A percentile compares a stretch with the other conserved stretches of the same genome.
Conservation (phyloP, 2,113 vertebrate genomes). For the Sceloporus tristichus region DNA sequence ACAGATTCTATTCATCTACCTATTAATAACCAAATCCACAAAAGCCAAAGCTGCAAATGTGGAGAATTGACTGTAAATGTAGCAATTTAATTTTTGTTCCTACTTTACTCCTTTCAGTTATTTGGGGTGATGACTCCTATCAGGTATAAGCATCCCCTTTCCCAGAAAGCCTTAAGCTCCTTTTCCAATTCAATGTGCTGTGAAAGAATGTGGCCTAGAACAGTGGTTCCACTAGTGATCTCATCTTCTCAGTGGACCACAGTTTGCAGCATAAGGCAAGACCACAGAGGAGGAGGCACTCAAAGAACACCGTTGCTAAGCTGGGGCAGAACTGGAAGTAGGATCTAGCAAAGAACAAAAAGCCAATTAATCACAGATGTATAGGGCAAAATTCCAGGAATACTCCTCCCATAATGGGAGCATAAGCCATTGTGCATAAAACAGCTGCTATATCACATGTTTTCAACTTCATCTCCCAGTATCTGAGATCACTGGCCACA, state of each 20-base stretch:
- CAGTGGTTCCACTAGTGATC: conserved; percentile 18
- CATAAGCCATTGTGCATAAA: background rate
- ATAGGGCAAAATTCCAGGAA: background rate
- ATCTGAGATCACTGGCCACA: too few relatives aligned
- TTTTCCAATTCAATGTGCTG: conserved; percentile 34
- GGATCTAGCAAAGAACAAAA: background rate
- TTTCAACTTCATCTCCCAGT: too few relatives aligned
- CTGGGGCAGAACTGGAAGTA: background rate
- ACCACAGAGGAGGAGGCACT: background rate
- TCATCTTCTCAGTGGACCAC: background rate
- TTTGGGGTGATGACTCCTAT: conserved; percentile 65
- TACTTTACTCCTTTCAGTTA: conserved; percentile 62
- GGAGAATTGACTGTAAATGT: conserved; percentile 33
- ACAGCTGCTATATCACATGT: background rate
- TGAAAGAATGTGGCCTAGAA: conserved; percentile 1
- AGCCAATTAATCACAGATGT: background rate
- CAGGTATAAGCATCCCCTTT: conserved; percentile 47
- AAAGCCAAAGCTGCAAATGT: too few relatives aligned
- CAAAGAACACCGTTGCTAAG: background rate
- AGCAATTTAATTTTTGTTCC: conserved; percentile 59
- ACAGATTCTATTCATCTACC: too few relatives aligned
- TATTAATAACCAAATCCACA: too few relatives aligned
- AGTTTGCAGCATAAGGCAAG: background rate
- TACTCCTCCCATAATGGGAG: background rate
- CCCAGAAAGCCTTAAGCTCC: conserved; percentile 37